Evolutionary conservation across 2,113 vertebrate species (phyloP).

Genomic region (Chlorodrepanis virens): DNA sequence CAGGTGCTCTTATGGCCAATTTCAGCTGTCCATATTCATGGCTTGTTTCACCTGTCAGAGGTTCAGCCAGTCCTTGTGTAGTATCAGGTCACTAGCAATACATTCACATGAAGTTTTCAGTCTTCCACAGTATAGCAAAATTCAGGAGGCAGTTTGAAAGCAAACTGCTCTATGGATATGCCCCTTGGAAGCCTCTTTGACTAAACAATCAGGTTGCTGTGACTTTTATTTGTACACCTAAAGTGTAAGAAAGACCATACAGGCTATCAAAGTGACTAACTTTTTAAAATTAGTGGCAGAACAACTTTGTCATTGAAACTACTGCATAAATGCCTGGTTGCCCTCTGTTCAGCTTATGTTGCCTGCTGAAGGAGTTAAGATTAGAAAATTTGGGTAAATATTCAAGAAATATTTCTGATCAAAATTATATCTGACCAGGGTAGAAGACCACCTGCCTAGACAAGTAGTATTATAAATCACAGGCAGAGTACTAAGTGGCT

Average conservation of each 20-base stretch:
- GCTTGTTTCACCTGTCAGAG: neutral
- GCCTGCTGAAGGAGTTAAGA: neutral
- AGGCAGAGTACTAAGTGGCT: neutral
- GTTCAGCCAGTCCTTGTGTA: neutral
- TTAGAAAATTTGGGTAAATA: neutral
- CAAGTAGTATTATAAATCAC: neutral
- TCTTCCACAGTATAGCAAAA: neutral
- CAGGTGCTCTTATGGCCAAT: neutral
- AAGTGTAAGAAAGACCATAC: neutral
- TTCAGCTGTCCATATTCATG: neutral
- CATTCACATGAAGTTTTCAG: neutral
- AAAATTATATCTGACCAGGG: neutral
- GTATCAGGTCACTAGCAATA: neutral
- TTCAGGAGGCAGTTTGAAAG: neutral
- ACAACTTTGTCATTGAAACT: neutral
- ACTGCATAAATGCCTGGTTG: neutral
- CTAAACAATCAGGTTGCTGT: neutral
- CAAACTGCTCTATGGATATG: neutral
- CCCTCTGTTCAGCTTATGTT: neutral
- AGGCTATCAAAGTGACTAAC: neutral
- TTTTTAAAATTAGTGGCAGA: neutral
- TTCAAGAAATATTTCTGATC: neutral
- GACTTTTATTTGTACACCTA: neutral
- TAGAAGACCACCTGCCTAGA: neutral
- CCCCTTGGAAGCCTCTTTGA: neutral